phyloP scores from a whole-genome alignment of 35 echinoderm and acorn worm species.

The Eucidaris tribuloides region DNA sequence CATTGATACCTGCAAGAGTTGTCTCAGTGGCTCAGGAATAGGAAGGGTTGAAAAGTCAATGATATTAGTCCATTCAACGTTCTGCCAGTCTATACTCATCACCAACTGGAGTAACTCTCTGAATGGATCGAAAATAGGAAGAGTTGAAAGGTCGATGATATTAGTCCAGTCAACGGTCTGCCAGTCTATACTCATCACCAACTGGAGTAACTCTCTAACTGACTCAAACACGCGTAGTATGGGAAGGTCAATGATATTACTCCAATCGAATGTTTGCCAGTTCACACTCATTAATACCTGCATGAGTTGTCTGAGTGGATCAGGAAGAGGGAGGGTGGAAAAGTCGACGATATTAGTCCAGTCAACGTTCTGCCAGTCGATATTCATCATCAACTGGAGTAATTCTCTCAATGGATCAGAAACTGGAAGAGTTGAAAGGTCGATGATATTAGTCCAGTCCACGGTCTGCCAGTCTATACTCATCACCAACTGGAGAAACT shows the following conservation, averaged over 20 bases:
- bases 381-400: too few relatives aligned
- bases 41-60: not conserved
- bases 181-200: conserved; percentile 11
- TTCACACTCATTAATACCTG: not conserved
- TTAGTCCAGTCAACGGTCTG: not conserved
- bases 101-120: not conserved
- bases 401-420: too few relatives aligned
- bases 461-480: too few relatives aligned
- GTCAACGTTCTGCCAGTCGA: too few relatives aligned
- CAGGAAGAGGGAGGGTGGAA: not conserved
- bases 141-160: not conserved
- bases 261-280: conserved; percentile 1
- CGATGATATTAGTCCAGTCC: too few relatives aligned
- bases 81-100: not conserved
- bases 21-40: not conserved
- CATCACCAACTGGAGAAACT: too few relatives aligned
- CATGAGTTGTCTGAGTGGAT: not conserved
- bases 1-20: not conserved
- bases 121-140: not conserved
- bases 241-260: not conserved
- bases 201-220: not conserved
- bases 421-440: too few relatives aligned
- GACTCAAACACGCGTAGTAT: not conserved
- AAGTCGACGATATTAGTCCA: too few relatives aligned
- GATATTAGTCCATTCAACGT: not conserved